Conservation (phyloP, 2,888 invertebrate genomes). For the Lasioglossum villosulum region DNA sequence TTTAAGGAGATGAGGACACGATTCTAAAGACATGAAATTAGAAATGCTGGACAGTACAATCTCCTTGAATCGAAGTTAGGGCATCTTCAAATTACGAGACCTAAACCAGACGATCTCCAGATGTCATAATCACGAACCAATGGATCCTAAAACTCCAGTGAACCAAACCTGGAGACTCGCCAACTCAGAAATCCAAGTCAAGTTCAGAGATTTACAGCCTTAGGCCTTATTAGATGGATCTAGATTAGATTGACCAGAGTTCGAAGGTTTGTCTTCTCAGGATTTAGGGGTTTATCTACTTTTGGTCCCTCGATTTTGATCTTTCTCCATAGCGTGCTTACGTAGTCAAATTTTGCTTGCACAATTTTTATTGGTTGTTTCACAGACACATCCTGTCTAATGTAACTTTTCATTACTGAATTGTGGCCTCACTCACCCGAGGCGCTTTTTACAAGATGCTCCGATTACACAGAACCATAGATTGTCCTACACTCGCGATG, state of each 20-base stretch:
- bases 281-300: background rate
- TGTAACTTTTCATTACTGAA: background rate
- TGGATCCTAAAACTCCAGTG: background rate
- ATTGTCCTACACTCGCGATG: conserved; percentile 2
- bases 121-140: background rate
- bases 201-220: background rate
- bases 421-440: background rate
- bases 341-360: background rate
- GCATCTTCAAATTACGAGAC: background rate
- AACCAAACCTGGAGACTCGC: background rate
- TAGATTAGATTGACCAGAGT: background rate
- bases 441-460: background rate
- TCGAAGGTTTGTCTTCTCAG: background rate
- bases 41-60: background rate
- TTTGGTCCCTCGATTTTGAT: background rate
- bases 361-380: background rate
- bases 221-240: background rate
- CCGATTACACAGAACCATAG: background rate
- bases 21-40: no score
- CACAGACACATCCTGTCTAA: background rate
- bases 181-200: background rate
- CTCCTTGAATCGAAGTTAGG: background rate
- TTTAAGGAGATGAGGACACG: background rate
- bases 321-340: background rate
- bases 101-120: background rate